Percentiles rank a stretch among this genome's conserved stretches.
Conservation (phyloP, 2,797 vertebrate genomes). For the Myotis planiceps region DNA sequence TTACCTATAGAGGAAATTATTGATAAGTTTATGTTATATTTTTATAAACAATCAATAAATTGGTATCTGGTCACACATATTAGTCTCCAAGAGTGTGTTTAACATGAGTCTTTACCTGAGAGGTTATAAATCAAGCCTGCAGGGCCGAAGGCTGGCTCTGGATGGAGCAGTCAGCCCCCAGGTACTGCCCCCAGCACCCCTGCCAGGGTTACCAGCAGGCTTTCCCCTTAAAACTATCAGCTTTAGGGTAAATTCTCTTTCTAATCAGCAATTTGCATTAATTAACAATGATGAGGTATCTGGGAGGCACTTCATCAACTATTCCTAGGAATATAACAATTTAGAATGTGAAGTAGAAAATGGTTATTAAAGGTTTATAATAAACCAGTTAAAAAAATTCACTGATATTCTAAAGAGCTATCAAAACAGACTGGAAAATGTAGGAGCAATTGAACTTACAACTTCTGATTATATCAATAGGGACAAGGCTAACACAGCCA, state of each 20-base stretch:
- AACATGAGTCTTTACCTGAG: not conserved
- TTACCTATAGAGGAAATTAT: not conserved
- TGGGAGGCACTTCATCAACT: not conserved
- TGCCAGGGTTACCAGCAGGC: not conserved
- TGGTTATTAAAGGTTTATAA: slow-evolving; percentile 45
- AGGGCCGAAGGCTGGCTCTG: not conserved
- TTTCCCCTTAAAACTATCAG: not conserved
- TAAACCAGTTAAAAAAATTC: slow-evolving; percentile 33
- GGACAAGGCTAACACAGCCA: not conserved
- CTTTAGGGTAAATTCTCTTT: not conserved
- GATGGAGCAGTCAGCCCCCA: not conserved
- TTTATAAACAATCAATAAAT: not conserved
- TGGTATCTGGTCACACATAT: not conserved
- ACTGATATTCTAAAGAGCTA: not conserved
- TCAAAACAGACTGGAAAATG: slow-evolving; percentile 5
- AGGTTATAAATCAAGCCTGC: not conserved
- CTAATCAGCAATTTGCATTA: not conserved
- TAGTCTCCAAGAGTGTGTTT: not conserved
- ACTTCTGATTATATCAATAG: not conserved
- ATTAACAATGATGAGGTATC: not conserved
- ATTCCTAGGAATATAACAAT: slow-evolving; percentile 12
- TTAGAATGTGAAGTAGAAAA: not conserved
- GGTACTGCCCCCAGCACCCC: not conserved
- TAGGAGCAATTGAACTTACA: not conserved
- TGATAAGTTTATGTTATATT: not conserved